These are phyloP conservation scores for Spongilla lacustris DNA, from an alignment of 37 sponge, comb jelly and placozoan genomes.

Conservation along the genomic window DNA sequence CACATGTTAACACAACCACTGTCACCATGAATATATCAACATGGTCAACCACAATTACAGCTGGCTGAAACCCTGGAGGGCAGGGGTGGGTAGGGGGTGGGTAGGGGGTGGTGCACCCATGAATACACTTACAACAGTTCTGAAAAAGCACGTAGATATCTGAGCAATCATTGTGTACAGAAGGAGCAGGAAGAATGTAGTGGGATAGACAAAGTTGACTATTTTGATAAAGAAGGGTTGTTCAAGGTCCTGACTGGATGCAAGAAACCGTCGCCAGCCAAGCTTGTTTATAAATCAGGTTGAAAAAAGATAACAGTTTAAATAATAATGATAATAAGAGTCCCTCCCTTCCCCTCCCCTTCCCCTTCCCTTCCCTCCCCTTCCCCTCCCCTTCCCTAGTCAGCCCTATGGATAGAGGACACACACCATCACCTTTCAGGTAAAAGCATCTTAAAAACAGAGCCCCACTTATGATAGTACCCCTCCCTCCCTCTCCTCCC, in stretches of 20 bases:
- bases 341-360: background rate
- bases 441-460: no score
- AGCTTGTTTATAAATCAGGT: slow-evolving; percentile 24
- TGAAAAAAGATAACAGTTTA: no score
- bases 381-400: background rate
- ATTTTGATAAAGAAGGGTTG: background rate
- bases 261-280: slow-evolving; percentile 56
- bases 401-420: no score
- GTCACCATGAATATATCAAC: no score
- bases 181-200: slow-evolving; percentile 53
- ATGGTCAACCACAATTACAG: no score
- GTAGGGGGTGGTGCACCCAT: background rate
- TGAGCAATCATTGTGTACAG: slow-evolving; percentile 43
- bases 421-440: no score
- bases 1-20: no score
- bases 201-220: slow-evolving; percentile 68
- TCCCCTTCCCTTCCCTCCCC: background rate
- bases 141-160: slow-evolving; percentile 64
- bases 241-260: slow-evolving; percentile 2
- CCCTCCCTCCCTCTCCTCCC: background rate
- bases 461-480: no score
- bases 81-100: no score
- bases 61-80: no score
- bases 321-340: background rate
- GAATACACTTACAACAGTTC: slow-evolving; percentile 49